Conservation (phyloP, 2,888 invertebrate genomes). For the Elysia crispata region DNA sequence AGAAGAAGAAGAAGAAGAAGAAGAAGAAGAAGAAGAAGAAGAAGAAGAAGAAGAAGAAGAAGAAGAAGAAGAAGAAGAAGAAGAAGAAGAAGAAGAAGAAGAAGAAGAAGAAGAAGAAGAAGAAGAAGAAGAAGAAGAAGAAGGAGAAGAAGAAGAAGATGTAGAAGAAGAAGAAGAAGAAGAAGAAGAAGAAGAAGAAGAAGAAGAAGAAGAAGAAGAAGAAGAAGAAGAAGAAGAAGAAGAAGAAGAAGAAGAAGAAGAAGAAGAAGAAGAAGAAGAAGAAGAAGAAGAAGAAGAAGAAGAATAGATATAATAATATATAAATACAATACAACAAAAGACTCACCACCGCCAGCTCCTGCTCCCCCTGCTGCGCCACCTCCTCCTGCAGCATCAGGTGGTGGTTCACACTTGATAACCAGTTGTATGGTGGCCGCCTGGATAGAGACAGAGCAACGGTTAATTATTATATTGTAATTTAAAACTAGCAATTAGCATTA, state of each 20-base stretch:
- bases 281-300: neutral
- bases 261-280: neutral
- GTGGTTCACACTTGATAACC: conserved; percentile 65
- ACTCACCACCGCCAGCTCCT: conserved; percentile 31
- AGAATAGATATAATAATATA: neutral
- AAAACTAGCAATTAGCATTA: no score
- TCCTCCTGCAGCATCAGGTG: conserved; percentile 62
- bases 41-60: no score
- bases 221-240: neutral
- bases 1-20: no score
- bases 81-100: no score
- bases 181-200: neutral
- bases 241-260: neutral
- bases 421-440: conserved; percentile 68
- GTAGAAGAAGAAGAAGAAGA: neutral
- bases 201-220: neutral
- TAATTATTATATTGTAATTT: no score
- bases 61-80: no score
- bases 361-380: conserved; percentile 46
- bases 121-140: no score
- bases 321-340: neutral
- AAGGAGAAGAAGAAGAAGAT: no score
- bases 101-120: no score
- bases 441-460: conserved; percentile 49
- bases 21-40: no score